Percentiles rank a stretch among this genome's conserved stretches.
phyloP scores from a whole-genome alignment of 2,113 vertebrate genomes.

The Butastur rufipennis region DNA sequence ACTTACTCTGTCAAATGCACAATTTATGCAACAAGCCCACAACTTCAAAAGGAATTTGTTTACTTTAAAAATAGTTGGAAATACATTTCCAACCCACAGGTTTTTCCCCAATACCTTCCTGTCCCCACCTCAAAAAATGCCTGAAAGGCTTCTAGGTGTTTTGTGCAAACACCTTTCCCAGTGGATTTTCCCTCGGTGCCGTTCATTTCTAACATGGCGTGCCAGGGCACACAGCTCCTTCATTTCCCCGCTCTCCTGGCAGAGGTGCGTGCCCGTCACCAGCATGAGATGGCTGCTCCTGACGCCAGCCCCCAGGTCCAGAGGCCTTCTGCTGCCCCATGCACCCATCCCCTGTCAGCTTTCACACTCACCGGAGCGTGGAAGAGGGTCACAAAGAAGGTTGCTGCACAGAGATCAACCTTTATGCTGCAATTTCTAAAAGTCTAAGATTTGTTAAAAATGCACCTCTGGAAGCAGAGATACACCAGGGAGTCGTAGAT shows the following conservation, averaged over 20 bases:
- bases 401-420: not conserved
- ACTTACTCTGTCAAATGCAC: constrained; percentile 66
- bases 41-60: constrained; percentile 59
- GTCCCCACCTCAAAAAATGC: constrained; percentile 48
- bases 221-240: not conserved
- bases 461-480: not conserved
- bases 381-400: not conserved
- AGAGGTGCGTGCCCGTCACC: not conserved
- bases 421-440: not conserved
- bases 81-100: constrained; percentile 57
- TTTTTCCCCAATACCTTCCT: constrained; percentile 45
- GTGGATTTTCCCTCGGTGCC: not conserved
- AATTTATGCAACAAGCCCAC: constrained; percentile 67
- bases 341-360: not conserved
- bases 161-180: constrained; percentile 23
- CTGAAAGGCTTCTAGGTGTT: constrained; percentile 33
- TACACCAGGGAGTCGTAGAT: not conserved
- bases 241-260: not conserved
- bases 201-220: not conserved
- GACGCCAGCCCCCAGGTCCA: not conserved
- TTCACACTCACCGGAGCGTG: not conserved
- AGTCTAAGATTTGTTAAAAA: not conserved
- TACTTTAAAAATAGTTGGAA: constrained; percentile 66
- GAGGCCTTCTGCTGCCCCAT: not conserved
- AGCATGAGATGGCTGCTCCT: not conserved